phyloP scores from a whole-genome alignment of 2,797 vertebrate species.

The Austrolebias charrua region DNA sequence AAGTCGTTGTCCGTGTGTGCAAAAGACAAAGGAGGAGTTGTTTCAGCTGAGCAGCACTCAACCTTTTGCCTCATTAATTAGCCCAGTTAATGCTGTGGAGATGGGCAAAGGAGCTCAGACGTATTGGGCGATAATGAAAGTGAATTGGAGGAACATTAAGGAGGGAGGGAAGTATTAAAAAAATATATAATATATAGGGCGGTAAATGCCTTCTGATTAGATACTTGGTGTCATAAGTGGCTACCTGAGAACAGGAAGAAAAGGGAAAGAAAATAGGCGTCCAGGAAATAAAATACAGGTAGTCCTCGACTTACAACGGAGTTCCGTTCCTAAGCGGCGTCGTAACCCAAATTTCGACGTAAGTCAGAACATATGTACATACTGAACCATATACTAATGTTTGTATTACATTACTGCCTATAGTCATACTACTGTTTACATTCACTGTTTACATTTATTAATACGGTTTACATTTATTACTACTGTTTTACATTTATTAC shows the following conservation, averaged over 20 bases:
- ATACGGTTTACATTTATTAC: no score
- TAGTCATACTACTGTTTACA: no score
- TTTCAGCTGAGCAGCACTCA: constrained; percentile 62
- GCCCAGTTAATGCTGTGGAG: constrained; percentile 69
- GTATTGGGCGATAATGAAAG: constrained; percentile 49
- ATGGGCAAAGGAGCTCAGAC: constrained; percentile 61
- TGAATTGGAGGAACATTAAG: constrained; percentile 22
- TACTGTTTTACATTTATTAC: no score
- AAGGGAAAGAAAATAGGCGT: constrained; percentile 18
- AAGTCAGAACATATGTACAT: no score
- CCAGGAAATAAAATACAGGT: constrained; percentile 4
- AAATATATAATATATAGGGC: constrained; percentile 1
- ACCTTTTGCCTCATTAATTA: constrained; percentile 75
- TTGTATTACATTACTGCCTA: no score
- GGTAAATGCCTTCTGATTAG: constrained; percentile 38
- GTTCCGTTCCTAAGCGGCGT: no score
- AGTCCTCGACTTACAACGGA: no score
- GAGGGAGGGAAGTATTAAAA: constrained; percentile 1
- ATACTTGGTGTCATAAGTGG: constrained; percentile 10
- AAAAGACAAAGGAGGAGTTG: constrained; percentile 51
- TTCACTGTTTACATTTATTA: no score
- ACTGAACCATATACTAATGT: no score
- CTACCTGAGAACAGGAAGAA: constrained; percentile 1
- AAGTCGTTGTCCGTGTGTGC: constrained; percentile 34
- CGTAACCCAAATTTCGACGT: no score